Percentiles rank a stretch among this genome's conserved stretches.
Conservation (phyloP, 2,797 vertebrate genomes). For the Cottoperca gobio region DNA sequence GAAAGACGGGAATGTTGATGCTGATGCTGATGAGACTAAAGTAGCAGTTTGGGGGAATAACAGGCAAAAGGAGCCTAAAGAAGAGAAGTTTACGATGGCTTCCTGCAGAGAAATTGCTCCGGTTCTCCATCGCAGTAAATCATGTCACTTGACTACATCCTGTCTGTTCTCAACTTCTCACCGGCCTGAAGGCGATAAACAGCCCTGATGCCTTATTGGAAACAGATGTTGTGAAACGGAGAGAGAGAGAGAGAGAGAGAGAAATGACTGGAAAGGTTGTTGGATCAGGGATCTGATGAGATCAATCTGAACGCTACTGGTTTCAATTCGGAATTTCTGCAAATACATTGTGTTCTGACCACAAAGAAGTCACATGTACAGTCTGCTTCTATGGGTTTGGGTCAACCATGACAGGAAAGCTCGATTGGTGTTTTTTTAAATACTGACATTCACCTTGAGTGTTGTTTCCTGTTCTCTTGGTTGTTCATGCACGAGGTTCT, state of each 20-base stretch:
- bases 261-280: neutral
- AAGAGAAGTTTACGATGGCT: constrained; percentile 45
- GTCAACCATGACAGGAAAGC: neutral
- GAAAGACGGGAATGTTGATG: constrained; percentile 55
- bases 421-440: neutral
- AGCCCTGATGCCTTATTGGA: constrained; percentile 63
- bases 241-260: constrained; percentile 17
- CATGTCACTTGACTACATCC: constrained; percentile 72
- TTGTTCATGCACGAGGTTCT: neutral
- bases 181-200: constrained; percentile 66
- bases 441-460: neutral
- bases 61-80: constrained; percentile 19
- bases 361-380: constrained; percentile 5
- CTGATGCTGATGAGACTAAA: constrained; percentile 60
- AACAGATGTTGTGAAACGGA: constrained; percentile 70
- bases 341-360: constrained; percentile 17
- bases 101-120: constrained; percentile 48
- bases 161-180: constrained; percentile 73
- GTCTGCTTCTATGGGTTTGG: neutral
- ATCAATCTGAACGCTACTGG: constrained; percentile 37
- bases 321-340: constrained; percentile 20
- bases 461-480: neutral
- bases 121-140: constrained; percentile 59
- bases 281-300: constrained; percentile 24
- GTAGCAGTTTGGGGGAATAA: constrained; percentile 25